Conservation (phyloP, 2,797 vertebrate genomes). For the Alexandromys oeconomus region DNA sequence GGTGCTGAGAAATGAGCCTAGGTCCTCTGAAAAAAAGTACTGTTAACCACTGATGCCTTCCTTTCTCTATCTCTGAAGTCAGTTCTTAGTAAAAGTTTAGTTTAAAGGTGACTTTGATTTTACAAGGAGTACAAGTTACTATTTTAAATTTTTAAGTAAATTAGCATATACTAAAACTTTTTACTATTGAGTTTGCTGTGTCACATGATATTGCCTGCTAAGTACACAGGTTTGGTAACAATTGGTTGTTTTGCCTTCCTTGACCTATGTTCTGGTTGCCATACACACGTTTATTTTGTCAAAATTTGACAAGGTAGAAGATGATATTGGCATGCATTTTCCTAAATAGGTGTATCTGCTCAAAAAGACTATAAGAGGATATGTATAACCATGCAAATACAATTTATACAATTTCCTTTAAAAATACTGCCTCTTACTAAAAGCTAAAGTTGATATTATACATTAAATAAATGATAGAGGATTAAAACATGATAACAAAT, state of each 20-base stretch:
- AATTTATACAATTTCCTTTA: neutral
- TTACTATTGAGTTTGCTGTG: neutral
- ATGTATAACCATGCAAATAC: neutral
- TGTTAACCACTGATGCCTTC: neutral
- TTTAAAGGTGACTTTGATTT: neutral
- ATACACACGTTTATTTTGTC: neutral
- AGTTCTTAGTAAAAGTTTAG: conserved; percentile 8
- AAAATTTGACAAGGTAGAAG: neutral
- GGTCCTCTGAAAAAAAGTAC: neutral
- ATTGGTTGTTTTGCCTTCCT: neutral
- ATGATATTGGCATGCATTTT: neutral
- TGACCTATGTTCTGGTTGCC: neutral
- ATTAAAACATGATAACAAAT: neutral
- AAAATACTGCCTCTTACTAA: neutral
- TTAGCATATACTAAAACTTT: conserved; percentile 2
- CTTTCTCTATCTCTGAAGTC: neutral
- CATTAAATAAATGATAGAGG: neutral
- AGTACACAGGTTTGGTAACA: neutral
- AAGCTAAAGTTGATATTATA: conserved; percentile 45
- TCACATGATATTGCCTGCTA: neutral
- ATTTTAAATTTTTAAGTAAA: conserved; percentile 23
- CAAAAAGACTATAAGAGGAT: neutral
- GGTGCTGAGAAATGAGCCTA: neutral
- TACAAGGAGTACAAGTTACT: neutral
- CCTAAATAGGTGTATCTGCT: neutral